Evolutionary conservation across 2,113 vertebrate species (phyloP), one percentile per base, ranked within the genome.

Genomic region (Oreotrochilus melanogaster): DNA sequence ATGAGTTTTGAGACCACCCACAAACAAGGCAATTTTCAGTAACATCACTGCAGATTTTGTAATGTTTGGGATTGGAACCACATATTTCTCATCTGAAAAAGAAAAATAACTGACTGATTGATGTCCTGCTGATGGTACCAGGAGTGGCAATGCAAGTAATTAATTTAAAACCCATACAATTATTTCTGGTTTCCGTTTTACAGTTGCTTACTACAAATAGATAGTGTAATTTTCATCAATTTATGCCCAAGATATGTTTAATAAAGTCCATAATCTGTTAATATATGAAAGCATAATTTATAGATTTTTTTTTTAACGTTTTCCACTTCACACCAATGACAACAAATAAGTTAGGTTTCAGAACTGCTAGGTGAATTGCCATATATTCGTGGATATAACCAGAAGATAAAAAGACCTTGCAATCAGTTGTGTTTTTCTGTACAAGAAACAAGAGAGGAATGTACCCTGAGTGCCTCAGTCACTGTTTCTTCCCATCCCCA

Each of bases 21-120:
- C 60, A 91, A 92, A 61, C 9, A 35, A 81, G 71, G 51, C 42
- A 71, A 50, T 94, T 94, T 95, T 57, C 69, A 88, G 47, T 62
- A 94, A 56, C 42, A 78, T 62, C 53, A 7, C 50, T 79, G 62
- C 23, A 87, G 58, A 62, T 79, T 86, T 75, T 84, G 51, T 35
- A 61, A 33, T 22, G 62, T 76, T 27, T 66, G 33, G 79, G 37
- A 76, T 45, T 27, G 37, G 39, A 75, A 83, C 45, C 35, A 42
- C 24, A 12, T 56, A 87, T 79, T 89, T 89, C 43, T 89, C 42
- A 50, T 62, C 22, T 1, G 3, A 89, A 89, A 58, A 14, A 57
- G 28, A n/a, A 65, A 53, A 75, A 48, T 25, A 15, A 71, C 28
- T 60, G 48, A 39, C 47, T 42, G 48, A 60, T 28, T 66, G 57